phyloP scores from a whole-genome alignment of 2,888 invertebrate genomes.

The Cheilosia soror region DNA sequence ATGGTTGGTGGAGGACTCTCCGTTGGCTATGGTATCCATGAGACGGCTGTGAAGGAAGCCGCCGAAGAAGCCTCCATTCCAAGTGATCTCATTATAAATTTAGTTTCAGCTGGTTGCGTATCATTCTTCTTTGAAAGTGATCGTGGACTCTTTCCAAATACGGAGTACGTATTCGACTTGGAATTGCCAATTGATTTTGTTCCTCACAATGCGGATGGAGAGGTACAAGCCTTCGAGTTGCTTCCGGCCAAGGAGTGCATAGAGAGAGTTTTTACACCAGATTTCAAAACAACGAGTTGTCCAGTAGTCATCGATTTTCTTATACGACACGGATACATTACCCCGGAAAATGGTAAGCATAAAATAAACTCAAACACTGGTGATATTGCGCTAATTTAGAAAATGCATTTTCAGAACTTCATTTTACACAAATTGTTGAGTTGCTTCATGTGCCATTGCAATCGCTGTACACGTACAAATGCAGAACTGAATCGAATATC shows the following conservation, averaged over 20 bases:
- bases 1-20: slow-evolving; percentile 97
- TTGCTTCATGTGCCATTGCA: slow-evolving; percentile 94
- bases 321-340: slow-evolving; percentile 94
- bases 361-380: not conserved
- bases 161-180: slow-evolving; percentile 96
- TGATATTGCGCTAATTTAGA: not conserved
- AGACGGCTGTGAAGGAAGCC: slow-evolving; percentile 96
- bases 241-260: slow-evolving; percentile 92
- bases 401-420: slow-evolving; percentile 88
- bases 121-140: slow-evolving; percentile 95
- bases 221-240: slow-evolving; percentile 95
- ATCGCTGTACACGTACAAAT: slow-evolving; percentile 88
- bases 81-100: slow-evolving; percentile 88
- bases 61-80: slow-evolving; percentile 97
- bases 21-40: slow-evolving; percentile 93
- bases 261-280: slow-evolving; percentile 91
- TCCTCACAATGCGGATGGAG: slow-evolving; percentile 97
- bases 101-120: slow-evolving; percentile 84
- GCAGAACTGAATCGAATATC: slow-evolving; percentile 76
- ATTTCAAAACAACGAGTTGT: slow-evolving; percentile 97
- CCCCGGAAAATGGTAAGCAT: slow-evolving; percentile 92
- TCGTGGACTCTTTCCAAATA: slow-evolving; percentile 96
- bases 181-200: slow-evolving; percentile 95
- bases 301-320: slow-evolving; percentile 96
- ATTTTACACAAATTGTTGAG: slow-evolving; percentile 93